Base-by-base conservation (phyloP, 2,113 vertebrate species). In the Hymenochirus boettgeri region DNA sequence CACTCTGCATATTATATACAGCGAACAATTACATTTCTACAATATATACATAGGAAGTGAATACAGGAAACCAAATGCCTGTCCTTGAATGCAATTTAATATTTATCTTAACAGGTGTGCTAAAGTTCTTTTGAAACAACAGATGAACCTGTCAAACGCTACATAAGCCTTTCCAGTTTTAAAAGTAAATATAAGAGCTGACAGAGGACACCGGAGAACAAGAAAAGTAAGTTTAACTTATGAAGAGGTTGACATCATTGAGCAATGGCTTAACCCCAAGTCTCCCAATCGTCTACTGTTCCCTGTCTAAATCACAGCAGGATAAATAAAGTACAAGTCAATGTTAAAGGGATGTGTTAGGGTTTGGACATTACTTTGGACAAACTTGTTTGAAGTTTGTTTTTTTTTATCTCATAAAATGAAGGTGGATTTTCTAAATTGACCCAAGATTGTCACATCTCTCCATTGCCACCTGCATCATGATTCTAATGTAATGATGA, bases 21-120 rank as follows among this genome's bases (percentile, higher is more conserved):
- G 33, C 8, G 22, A 24, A 26, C 27, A 35, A n/a, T 57, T 66
- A 58, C 18, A 52, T 58, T 58, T 58, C 39, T 51, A 66, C 31
- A 64, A 59, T 66, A 58, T 66, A 52, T 51, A 66, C 54, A 66
- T 37, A 37, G 42, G 45, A 57, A 52, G 27, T 8, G 26, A 23
- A 27, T 21, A n/a, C 13, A 58, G 55, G 27, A 59, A 5, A 66
- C 11, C 23, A 27, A 24, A 12, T 39, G 17, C 12, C 23, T 15
- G 12, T 18, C n/a, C n/a, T 27, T 39, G 7, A 25, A 33, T 31
- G 18, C 54, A 24, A 26, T 31, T 35, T 42, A 37, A 24, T 66
- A 48, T 66, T 66, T 48, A 58, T 48, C 25, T 66, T 51, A 26
- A 5, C 33, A 56, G 29, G 62, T 47, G 62, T 56, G 62, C 22